Evolutionary conservation across 1,140 invertebrate genomes (phyloP).

Genomic region (Helicoverpa zea): DNA sequence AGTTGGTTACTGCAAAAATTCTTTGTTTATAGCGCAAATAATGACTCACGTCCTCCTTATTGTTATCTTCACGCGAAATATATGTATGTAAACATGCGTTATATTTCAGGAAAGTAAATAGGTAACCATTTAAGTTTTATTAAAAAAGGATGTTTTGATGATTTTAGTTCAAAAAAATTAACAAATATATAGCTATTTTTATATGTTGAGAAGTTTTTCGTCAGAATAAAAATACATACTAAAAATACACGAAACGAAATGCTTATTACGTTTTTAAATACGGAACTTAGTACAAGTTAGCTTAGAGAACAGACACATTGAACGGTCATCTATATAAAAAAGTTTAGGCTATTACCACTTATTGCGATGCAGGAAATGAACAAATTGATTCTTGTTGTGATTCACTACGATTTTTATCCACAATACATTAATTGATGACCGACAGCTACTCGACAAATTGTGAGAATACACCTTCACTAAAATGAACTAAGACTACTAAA

Average conservation of each 20-base stretch:
- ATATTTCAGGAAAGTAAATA: not conserved
- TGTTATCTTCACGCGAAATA: not conserved
- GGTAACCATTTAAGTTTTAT: not conserved
- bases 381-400: slow-evolving; percentile 51
- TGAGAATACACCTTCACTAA: not conserved
- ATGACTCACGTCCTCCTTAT: not conserved
- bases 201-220: too few relatives aligned
- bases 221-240: too few relatives aligned
- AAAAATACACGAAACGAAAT: too few relatives aligned
- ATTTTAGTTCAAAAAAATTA: too few relatives aligned
- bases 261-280: too few relatives aligned
- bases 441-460: slow-evolving; percentile 1
- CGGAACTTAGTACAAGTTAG: too few relatives aligned
- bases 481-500: slow-evolving; percentile 9
- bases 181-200: too few relatives aligned
- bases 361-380: slow-evolving; percentile 42
- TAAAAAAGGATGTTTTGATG: too few relatives aligned
- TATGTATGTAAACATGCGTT: not conserved
- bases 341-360: slow-evolving; percentile 26
- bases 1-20: not conserved
- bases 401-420: slow-evolving; percentile 35
- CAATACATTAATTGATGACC: slow-evolving; percentile 26
- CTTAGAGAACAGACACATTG: too few relatives aligned
- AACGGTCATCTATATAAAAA: not conserved
- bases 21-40: slow-evolving; percentile 4